phyloP scores from a whole-genome alignment of 2,888 invertebrate species.

The Agrochola macilenta region DNA sequence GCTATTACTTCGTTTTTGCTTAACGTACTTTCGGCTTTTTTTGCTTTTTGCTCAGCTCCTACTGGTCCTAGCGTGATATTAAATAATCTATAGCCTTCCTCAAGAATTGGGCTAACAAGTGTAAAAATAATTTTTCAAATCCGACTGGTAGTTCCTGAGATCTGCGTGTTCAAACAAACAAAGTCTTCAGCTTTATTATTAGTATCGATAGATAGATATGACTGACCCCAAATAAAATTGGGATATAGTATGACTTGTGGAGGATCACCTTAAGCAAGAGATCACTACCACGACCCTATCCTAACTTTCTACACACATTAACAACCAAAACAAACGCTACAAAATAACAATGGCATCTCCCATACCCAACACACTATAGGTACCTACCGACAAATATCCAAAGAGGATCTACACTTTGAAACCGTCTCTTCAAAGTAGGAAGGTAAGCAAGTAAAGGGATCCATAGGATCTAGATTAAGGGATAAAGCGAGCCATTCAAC shows the following conservation, averaged over 20 bases:
- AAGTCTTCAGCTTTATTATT: too few relatives aligned
- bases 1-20: too few relatives aligned
- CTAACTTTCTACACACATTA: neutral
- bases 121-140: too few relatives aligned
- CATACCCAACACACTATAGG: neutral
- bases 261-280: neutral
- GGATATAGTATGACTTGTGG: neutral
- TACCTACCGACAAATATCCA: constrained; percentile 18
- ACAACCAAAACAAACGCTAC: neutral
- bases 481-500: constrained; percentile 31
- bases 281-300: neutral
- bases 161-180: too few relatives aligned
- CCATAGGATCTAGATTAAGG: constrained; percentile 53
- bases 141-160: too few relatives aligned
- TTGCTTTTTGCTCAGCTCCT: too few relatives aligned
- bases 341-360: neutral
- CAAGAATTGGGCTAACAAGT: too few relatives aligned
- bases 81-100: too few relatives aligned
- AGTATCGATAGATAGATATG: too few relatives aligned
- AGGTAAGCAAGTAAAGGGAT: constrained; percentile 21
- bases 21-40: too few relatives aligned
- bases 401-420: constrained; percentile 1
- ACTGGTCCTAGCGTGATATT: too few relatives aligned
- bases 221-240: too few relatives aligned
- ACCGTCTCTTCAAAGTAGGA: constrained; percentile 18